These are phyloP conservation scores for Tylochromis polylepis DNA, from an alignment of 2,113 vertebrate genomes.

Conservation along the genomic window DNA sequence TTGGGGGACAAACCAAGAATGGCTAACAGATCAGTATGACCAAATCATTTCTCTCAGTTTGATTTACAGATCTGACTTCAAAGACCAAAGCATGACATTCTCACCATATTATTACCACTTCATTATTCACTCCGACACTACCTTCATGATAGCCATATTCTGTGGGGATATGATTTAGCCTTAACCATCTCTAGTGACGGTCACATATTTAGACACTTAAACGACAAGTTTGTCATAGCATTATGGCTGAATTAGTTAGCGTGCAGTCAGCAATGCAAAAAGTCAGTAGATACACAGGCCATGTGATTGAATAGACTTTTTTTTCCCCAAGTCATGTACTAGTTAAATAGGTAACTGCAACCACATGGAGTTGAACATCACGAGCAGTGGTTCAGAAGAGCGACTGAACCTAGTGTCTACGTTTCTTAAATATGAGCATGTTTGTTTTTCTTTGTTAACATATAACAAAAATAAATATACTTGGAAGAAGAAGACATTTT, in stretches of 20 bases:
- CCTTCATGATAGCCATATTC: not conserved
- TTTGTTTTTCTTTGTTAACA: not conserved
- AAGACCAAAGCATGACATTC: not conserved
- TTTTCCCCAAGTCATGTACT: not conserved
- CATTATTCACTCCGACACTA: constrained; percentile 7
- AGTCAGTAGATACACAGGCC: not conserved
- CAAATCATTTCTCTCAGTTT: constrained; percentile 20
- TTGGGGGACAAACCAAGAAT: constrained; percentile 34
- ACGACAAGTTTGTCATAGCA: not conserved
- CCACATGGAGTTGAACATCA: not conserved
- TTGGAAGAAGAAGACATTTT: not conserved
- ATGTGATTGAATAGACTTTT: not conserved
- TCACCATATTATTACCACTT: not conserved
- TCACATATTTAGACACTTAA: not conserved
- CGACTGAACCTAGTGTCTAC: not conserved
- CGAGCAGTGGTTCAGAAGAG: not conserved
- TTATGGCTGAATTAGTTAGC: not conserved
- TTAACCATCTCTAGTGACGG: not conserved
- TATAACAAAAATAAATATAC: not conserved
- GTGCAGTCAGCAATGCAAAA: not conserved
- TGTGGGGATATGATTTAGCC: not conserved
- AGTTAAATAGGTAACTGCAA: not conserved
- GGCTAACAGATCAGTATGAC: constrained; percentile 8
- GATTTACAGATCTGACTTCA: constrained; percentile 31
- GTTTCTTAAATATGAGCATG: not conserved